Evolutionary conservation across 2,888 invertebrate species (phyloP).

Genomic region (Trachelus tabidus): DNA sequence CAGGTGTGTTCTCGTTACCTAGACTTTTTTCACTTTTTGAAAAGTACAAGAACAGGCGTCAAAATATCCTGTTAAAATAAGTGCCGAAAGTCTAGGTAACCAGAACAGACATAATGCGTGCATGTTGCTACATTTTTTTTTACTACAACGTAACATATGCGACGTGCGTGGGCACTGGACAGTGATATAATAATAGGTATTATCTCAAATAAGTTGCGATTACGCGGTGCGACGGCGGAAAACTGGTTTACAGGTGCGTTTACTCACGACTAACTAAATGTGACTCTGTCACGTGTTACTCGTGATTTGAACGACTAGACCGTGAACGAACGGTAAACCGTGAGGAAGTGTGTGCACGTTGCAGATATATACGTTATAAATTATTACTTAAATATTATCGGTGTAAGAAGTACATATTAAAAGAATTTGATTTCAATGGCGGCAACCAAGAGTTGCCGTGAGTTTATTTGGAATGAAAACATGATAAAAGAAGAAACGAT

Average conservation of each 20-base stretch:
- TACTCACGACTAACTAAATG: constrained; percentile 34
- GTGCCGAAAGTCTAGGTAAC: too few relatives aligned
- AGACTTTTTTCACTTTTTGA: too few relatives aligned
- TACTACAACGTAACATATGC: constrained; percentile 30
- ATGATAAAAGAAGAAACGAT: fast-evolving
- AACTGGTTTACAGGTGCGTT: constrained; percentile 53
- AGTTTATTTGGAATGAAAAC: background rate
- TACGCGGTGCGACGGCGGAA: constrained; percentile 45
- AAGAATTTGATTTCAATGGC: background rate
- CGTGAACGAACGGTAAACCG: background rate
- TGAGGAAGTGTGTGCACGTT: background rate
- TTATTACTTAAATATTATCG: background rate
- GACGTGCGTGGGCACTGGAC: background rate
- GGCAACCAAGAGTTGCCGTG: too few relatives aligned
- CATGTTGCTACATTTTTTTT: background rate
- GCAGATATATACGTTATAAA: background rate
- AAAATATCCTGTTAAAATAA: too few relatives aligned
- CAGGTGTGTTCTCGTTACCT: too few relatives aligned
- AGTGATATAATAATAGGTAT: constrained; percentile 34
- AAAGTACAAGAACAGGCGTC: too few relatives aligned
- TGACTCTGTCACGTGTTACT: constrained; percentile 15
- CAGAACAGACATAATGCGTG: background rate
- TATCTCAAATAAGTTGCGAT: constrained; percentile 41
- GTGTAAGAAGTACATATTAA: background rate
- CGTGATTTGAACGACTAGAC: background rate